Evolutionary conservation across 2,113 vertebrate genomes (phyloP).

Genomic region (Melospiza georgiana): DNA sequence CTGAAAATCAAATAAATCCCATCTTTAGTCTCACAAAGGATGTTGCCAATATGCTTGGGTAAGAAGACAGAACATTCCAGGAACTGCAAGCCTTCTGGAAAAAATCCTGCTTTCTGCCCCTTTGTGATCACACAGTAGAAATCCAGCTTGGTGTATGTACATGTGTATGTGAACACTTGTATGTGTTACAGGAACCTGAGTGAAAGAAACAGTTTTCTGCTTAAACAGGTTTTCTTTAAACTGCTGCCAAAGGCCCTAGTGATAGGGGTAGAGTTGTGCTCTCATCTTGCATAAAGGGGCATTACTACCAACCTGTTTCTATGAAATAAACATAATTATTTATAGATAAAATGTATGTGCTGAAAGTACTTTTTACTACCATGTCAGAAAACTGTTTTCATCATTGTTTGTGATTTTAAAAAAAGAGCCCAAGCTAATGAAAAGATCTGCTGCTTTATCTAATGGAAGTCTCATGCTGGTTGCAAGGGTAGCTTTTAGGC

Average conservation of each 20-base stretch:
- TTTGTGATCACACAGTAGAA: background rate
- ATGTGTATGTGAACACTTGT: background rate
- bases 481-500: background rate
- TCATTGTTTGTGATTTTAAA: background rate
- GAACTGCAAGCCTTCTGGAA: background rate
- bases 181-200: background rate
- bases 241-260: background rate
- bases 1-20: background rate
- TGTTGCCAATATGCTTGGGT: background rate
- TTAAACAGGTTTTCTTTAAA: background rate
- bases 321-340: background rate
- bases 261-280: background rate
- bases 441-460: background rate
- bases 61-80: background rate
- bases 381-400: background rate
- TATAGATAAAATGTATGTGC: background rate
- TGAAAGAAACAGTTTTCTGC: background rate
- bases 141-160: background rate
- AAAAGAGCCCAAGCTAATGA: background rate
- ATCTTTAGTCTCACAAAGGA: background rate
- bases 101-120: background rate
- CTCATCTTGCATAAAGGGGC: background rate
- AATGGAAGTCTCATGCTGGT: background rate
- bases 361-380: background rate
- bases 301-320: background rate